Evolutionary conservation across 2,797 vertebrate genomes (phyloP).

Genomic region (Hoplostethus atlanticus): DNA sequence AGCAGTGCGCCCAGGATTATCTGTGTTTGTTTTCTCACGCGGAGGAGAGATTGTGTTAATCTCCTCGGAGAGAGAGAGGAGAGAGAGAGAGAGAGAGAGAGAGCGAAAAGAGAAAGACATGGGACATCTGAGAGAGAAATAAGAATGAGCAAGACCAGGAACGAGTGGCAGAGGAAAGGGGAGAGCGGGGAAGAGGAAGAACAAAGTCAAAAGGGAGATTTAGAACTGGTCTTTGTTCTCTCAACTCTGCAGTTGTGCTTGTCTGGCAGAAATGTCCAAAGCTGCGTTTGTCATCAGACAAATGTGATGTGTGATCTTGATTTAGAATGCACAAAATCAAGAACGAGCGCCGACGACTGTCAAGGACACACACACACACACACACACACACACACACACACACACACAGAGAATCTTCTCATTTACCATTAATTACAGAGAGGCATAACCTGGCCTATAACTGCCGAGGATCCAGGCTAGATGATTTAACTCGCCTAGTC

Average conservation of each 20-base stretch:
- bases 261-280: slow-evolving; percentile 71
- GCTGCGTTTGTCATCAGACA: slow-evolving; percentile 69
- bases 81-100: slow-evolving; percentile 16
- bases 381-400: neutral
- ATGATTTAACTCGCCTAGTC: slow-evolving; percentile 15
- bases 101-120: slow-evolving; percentile 19
- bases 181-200: slow-evolving; percentile 53
- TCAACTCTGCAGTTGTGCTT: slow-evolving; percentile 59
- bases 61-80: slow-evolving; percentile 72
- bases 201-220: slow-evolving; percentile 77
- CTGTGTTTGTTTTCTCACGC: slow-evolving; percentile 85
- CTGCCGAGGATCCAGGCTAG: neutral
- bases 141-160: slow-evolving; percentile 53
- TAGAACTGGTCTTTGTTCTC: slow-evolving; percentile 69
- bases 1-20: slow-evolving; percentile 82
- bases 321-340: slow-evolving; percentile 61
- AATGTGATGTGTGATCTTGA: slow-evolving; percentile 75
- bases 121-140: slow-evolving; percentile 59
- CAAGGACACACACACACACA: slow-evolving; percentile 43
- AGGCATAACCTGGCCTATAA: slow-evolving; percentile 28
- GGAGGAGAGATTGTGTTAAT: slow-evolving; percentile 84
- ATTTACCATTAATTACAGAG: slow-evolving; percentile 17
- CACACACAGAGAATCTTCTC: slow-evolving; percentile 14
- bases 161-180: slow-evolving; percentile 53
- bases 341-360: slow-evolving; percentile 40